Conservation (phyloP, 2,888 invertebrate genomes). For the Drosophila fulvimacula region DNA sequence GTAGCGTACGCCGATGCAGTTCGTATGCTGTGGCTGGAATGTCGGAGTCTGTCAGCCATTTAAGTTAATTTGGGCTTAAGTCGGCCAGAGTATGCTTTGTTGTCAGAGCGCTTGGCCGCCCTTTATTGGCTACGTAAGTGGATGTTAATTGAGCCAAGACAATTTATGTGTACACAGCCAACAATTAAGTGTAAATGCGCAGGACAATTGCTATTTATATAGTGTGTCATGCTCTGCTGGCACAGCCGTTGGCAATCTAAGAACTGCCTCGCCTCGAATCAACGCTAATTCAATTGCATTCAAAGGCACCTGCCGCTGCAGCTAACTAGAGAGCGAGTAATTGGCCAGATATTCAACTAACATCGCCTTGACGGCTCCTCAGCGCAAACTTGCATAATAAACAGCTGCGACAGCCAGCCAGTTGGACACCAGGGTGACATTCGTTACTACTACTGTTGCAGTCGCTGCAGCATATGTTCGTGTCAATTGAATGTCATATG, state of each 20-base stretch:
- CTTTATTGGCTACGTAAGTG: conserved; percentile 52
- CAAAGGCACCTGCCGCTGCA: conserved; percentile 54
- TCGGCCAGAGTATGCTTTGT: background rate
- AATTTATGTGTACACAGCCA: conserved; percentile 48
- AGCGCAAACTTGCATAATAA: conserved; percentile 43
- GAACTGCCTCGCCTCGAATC: conserved; percentile 35
- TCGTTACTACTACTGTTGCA: conserved; percentile 44
- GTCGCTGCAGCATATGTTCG: conserved; percentile 58
- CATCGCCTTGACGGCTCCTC: conserved; percentile 24
- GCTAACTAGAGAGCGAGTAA: conserved; percentile 30
- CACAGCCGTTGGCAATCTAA: conserved; percentile 12
- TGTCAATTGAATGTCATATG: conserved; percentile 58
- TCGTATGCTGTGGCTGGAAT: background rate
- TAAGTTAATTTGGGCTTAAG: conserved; percentile 15
- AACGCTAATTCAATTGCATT: conserved; percentile 73
- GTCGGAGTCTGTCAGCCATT: conserved; percentile 9
- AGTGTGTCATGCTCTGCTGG: background rate
- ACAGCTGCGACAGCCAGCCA: conserved; percentile 17
- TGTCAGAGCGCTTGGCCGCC: background rate
- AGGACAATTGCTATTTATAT: conserved; percentile 67
- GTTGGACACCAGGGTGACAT: conserved; percentile 25
- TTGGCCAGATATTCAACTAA: conserved; percentile 49
- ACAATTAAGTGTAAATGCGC: conserved; percentile 54
- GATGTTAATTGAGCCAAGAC: conserved; percentile 44
- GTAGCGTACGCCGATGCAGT: conserved; percentile 1